These are phyloP conservation scores for Ploceus nigricollis DNA, from an alignment of 2,113 vertebrate species.

Conservation along the genomic window DNA sequence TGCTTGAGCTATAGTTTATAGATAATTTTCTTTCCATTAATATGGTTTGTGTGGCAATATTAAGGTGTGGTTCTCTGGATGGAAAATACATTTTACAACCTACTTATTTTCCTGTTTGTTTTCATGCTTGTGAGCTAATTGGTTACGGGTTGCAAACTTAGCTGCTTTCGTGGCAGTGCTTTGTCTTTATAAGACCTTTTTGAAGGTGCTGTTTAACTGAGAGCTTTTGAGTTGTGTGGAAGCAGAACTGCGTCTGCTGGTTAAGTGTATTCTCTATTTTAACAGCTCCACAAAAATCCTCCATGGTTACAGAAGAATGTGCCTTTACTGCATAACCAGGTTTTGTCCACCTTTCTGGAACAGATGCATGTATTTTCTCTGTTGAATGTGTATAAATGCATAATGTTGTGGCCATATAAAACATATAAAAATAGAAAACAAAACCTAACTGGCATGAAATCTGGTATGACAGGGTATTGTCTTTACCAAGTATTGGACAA, in stretches of 20 bases:
- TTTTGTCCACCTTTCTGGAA: neutral
- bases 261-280: neutral
- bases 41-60: neutral
- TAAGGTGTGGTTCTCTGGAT: neutral
- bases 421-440: neutral
- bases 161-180: neutral
- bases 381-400: neutral
- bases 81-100: neutral
- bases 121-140: neutral
- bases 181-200: neutral
- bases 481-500: neutral
- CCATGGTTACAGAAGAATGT: neutral
- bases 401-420: neutral
- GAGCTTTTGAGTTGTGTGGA: neutral
- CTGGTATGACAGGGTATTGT: neutral
- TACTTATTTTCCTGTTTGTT: neutral
- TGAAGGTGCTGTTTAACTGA: neutral
- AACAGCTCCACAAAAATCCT: neutral
- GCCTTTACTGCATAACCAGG: neutral
- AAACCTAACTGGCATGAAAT: neutral
- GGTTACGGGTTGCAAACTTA: neutral
- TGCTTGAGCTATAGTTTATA: neutral
- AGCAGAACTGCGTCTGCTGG: neutral
- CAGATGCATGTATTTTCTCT: neutral
- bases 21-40: neutral